These are phyloP conservation scores for Zaprionus africanus DNA, from an alignment of 1,140 invertebrate species.

Conservation along the genomic window DNA sequence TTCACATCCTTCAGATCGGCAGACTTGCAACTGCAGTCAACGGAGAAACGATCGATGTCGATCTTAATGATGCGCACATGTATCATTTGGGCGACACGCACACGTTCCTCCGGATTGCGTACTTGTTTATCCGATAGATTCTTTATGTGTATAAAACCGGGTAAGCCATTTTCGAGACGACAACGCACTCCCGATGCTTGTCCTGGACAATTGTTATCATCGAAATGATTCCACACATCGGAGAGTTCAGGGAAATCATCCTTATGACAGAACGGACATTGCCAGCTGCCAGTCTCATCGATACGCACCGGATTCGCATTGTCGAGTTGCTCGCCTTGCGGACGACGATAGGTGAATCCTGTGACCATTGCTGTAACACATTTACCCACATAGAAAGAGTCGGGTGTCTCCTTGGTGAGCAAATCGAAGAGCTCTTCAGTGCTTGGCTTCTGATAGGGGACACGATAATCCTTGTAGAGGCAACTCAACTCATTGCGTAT, in stretches of 20 bases:
- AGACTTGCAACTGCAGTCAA: slow-evolving; percentile 96
- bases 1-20: slow-evolving; percentile 97
- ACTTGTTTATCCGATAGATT: slow-evolving; percentile 98
- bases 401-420: slow-evolving; percentile 97
- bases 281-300: slow-evolving; percentile 93
- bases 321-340: slow-evolving; percentile 96
- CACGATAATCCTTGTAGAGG: slow-evolving; percentile 97
- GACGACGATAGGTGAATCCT: slow-evolving; percentile 93
- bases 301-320: slow-evolving; percentile 97
- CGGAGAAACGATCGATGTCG: slow-evolving; percentile 96
- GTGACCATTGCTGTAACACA: slow-evolving; percentile 91
- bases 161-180: slow-evolving; percentile 96
- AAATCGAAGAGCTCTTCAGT: slow-evolving; percentile 97
- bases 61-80: slow-evolving; percentile 98
- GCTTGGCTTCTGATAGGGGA: slow-evolving; percentile 91
- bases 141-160: slow-evolving; percentile 97
- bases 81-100: slow-evolving; percentile 93
- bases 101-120: slow-evolving; percentile 95
- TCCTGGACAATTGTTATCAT: slow-evolving; percentile 97
- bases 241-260: slow-evolving; percentile 97
- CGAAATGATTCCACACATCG: slow-evolving; percentile 99
- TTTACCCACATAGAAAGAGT: slow-evolving; percentile 97
- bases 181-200: slow-evolving; percentile 96
- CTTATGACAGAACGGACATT: slow-evolving; percentile 98
- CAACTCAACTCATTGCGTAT: slow-evolving; percentile 98